Conservation (phyloP, 2,888 invertebrate species). For the Xylocampa areola region DNA sequence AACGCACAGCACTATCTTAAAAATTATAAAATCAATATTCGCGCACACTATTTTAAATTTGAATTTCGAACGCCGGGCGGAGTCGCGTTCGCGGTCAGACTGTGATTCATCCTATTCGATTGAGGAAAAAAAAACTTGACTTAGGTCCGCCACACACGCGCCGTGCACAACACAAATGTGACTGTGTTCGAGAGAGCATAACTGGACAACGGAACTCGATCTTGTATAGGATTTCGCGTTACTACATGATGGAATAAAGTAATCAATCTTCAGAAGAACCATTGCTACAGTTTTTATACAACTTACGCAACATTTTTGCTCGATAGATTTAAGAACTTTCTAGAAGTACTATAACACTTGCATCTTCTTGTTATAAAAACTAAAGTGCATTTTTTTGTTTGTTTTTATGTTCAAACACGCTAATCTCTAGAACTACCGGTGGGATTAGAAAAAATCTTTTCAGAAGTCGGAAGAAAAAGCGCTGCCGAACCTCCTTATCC, state of each 20-base stretch:
- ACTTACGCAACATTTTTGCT: too few species aligned
- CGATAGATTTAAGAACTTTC: too few species aligned
- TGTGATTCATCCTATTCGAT: conserved; percentile 84
- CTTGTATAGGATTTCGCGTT: conserved; percentile 55
- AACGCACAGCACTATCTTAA: too few species aligned
- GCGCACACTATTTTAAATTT: conserved; percentile 28
- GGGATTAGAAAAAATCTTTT: too few species aligned
- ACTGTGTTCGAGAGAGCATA: conserved; percentile 73
- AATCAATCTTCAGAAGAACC: conserved; percentile 32
- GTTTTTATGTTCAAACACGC: too few species aligned
- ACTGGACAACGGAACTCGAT: conserved; percentile 67
- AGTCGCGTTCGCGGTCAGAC: conserved; percentile 75
- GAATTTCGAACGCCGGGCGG: conserved; percentile 53
- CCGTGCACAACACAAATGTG: conserved; percentile 42
- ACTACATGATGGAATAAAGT: conserved; percentile 27
- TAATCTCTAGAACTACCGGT: too few species aligned
- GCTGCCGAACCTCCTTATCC: too few species aligned
- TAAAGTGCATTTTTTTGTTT: too few species aligned
- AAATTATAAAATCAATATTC: too few species aligned
- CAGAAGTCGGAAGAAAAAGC: too few species aligned
- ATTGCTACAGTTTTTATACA: background rate
- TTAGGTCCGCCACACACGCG: conserved; percentile 61
- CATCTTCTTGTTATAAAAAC: too few species aligned
- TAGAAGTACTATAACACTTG: too few species aligned
- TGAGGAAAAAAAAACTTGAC: conserved; percentile 68